phyloP scores from a whole-genome alignment of 2,888 invertebrate genomes.

The Platycnemis pennipes region DNA sequence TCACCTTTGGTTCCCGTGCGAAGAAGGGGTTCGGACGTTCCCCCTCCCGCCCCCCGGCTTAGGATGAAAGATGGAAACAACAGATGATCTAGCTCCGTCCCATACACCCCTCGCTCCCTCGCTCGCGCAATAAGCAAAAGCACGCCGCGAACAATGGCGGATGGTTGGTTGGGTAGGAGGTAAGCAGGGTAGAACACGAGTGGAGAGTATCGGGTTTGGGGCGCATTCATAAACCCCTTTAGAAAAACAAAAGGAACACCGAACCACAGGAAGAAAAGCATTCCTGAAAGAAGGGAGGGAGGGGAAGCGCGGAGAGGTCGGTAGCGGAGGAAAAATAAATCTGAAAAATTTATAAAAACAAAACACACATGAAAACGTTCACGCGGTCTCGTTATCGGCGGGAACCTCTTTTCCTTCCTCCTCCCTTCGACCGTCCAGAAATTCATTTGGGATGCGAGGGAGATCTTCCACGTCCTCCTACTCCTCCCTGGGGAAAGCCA shows the following conservation, averaged over 20 bases:
- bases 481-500: conserved; percentile 7
- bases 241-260: background rate
- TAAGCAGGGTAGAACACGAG: background rate
- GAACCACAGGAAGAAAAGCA: no score
- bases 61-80: background rate
- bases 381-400: conserved; percentile 33
- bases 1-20: background rate
- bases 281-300: no score
- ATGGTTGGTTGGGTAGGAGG: background rate
- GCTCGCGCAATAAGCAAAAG: background rate
- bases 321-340: background rate
- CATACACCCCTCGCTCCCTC: background rate
- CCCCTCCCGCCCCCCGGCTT: background rate
- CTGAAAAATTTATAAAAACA: background rate
- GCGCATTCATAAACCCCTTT: conserved; percentile 33
- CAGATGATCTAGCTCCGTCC: background rate
- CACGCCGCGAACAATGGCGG: conserved; percentile 37
- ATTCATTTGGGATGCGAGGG: conserved; percentile 52
- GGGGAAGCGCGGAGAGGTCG: no score
- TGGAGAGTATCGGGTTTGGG: background rate
- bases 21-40: background rate
- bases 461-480: background rate
- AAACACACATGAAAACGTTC: conserved; percentile 35
- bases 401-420: background rate
- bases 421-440: conserved; percentile 14